Evolutionary conservation across 2,888 invertebrate genomes (phyloP).

Genomic region (Oscheius sp.): DNA sequence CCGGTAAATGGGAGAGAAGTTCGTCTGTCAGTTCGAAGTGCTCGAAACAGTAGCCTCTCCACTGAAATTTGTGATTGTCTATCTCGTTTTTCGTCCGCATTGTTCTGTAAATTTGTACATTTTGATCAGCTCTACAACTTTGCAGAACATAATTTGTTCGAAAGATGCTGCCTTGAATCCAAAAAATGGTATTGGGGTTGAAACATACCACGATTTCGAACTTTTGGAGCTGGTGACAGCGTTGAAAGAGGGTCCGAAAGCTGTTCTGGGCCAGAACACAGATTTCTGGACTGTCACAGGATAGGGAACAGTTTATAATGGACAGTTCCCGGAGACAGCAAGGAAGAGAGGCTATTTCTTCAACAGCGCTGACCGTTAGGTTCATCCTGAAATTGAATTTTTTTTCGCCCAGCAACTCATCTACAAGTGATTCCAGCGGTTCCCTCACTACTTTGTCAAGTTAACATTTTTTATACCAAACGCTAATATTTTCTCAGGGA

Average conservation of each 20-base stretch:
- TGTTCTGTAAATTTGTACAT: neutral
- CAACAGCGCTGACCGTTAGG: constrained; percentile 24
- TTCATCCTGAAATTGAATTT: constrained; percentile 13
- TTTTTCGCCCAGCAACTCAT: no score
- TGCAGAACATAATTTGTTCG: neutral
- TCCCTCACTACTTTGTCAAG: neutral
- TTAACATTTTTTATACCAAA: neutral
- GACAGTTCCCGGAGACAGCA: constrained; percentile 11
- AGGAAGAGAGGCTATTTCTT: constrained; percentile 13
- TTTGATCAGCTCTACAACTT: neutral
- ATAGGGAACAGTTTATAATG: constrained; percentile 24
- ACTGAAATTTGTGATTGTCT: neutral
- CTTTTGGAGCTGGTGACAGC: constrained; percentile 4
- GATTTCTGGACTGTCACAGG: constrained; percentile 23
- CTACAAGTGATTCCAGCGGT: no score
- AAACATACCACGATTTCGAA: constrained; percentile 29
- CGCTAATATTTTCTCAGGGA: neutral
- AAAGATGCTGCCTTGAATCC: neutral
- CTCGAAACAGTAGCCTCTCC: constrained; percentile 23
- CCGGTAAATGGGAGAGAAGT: constrained; percentile 16
- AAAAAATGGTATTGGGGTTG: neutral
- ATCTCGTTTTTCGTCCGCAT: neutral
- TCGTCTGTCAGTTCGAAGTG: constrained; percentile 24
- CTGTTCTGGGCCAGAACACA: constrained; percentile 12
- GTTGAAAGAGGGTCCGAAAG: constrained; percentile 1